Evolutionary conservation across 2,797 vertebrate genomes (phyloP), one percentile per base, ranked within the genome.

Genomic region (Sphenopsis melanotis): DNA sequence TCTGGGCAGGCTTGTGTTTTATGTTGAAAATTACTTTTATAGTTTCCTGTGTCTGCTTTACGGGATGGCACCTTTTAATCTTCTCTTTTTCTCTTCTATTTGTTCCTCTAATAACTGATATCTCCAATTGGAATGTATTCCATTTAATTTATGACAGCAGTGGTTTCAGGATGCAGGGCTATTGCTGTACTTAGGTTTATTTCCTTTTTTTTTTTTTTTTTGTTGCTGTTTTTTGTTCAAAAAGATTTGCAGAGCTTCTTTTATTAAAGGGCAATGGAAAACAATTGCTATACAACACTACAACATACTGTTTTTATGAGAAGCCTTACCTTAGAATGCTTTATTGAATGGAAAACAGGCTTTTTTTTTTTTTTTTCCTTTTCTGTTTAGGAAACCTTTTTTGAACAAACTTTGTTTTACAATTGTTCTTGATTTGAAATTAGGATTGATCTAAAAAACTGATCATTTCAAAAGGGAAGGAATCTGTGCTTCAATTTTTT

Each of bases 291-390:
- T 12, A 12, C 42, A 53, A 20, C 8, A 12, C 2, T 37, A 3
- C 1, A 4, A 26, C 4, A 10, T 26, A 32, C 11, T 18, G 26
- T 2, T 57, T 79, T 59, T 50, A 32, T 4, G 5, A 44, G 47
- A 66, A 4, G 26, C 7, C 7, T 74, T 60, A 49, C 8, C 5
- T 32, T 84, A 41, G 19, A 68, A 56, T 39, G 6, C 5, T 57
- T 50, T 15, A 27, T 36, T n/a, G 3, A 49, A 34, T 21, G 36
- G 20, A 52, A 88, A 77, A 32, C 0, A 17, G 6, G 1, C 0
- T 4, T 26, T n/a, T 7, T 18, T 60, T 8, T 13, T 37, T 41
- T 34, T 23, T 34, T 23, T 9, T 2, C 11, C 2, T 46, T 69
- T 68, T 37, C 2, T 74, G 1, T 61, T 71, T 66, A 36, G 65